Evolutionary conservation across 2,113 vertebrate species (phyloP), one percentile per base, ranked within the genome.

Genomic region (Petromus typicus): DNA sequence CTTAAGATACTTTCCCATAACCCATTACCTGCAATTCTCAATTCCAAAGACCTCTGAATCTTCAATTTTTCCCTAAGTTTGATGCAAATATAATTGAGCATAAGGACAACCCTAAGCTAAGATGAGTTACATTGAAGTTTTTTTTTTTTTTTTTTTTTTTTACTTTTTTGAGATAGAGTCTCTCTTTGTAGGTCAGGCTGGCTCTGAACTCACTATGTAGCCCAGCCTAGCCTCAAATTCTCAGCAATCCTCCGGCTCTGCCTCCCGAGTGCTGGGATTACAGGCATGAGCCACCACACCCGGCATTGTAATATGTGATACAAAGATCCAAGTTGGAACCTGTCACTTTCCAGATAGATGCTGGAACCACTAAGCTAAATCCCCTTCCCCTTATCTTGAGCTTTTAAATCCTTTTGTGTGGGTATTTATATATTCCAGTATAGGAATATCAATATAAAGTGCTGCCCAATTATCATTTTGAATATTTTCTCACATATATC

Each of bases 391-490:
- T 51, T 51, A 5, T 76, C 34, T 88, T 61, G 92, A 48, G 45
- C 69, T 34, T 85, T 90, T 85, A 59, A 75, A n/a, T 13, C 23
- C 45, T 91, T 79, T 91, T 91, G 43, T 79, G 51, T 86, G 48
- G 54, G 43, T 91, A 86, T 90, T 93, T 91, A 78, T 75, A 6
- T 61, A 8, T 93, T 95, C 71, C 94, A 14, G 82, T 90, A 8
- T 32, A 64, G 59, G 66, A 51, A 20, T 90, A 30, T 67, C 43
- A 59, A 57, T 79, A 67, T 3, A 80, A 82, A 22, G 40, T 67
- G 40, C 34, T 45, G 1, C 11, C 23, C 22, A 83, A 22, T 56
- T 95, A 56, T 69, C 6, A 18, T n/a, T 93, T 83, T 66, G 43
- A 73, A 20, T 66, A 54, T 76, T 76, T 87, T 7, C 30, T 86